Evolutionary conservation across 2,797 vertebrate species (phyloP).

Genomic region (Danio aesculapii): DNA sequence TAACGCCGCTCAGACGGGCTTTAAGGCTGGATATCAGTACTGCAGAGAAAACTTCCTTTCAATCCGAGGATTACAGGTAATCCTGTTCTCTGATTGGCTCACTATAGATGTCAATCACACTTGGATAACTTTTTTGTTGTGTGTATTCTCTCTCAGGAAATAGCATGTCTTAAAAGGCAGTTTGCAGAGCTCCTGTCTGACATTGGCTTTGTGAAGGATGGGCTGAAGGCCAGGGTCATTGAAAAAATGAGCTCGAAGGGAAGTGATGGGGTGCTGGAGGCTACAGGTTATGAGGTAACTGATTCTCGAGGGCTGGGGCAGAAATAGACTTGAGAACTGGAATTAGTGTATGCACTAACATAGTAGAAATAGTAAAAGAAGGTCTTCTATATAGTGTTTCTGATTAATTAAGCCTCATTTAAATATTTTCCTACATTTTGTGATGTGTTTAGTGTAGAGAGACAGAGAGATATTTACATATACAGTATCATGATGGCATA

Average conservation of each 20-base stretch:
- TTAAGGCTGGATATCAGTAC: conserved; percentile 84
- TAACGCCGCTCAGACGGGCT: conserved; percentile 81
- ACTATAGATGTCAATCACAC: background rate
- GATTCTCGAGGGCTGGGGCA: background rate
- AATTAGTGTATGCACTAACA: too few species aligned
- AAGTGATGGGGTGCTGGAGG: conserved; percentile 88
- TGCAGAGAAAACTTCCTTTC: conserved; percentile 96
- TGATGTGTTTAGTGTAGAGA: too few species aligned
- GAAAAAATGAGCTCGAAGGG: conserved; percentile 87
- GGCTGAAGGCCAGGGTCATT: conserved; percentile 89
- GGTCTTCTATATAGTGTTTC: background rate
- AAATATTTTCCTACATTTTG: background rate
- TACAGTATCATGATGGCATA: too few species aligned
- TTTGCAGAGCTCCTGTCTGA: conserved; percentile 97
- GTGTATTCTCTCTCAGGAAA: conserved; percentile 82
- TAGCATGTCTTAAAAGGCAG: conserved; percentile 94
- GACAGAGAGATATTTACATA: too few species aligned
- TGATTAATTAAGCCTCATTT: background rate
- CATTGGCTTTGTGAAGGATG: conserved; percentile 96
- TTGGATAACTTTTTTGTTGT: background rate
- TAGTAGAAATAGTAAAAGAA: background rate
- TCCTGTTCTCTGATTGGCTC: background rate
- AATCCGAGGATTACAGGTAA: conserved; percentile 88
- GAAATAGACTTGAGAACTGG: background rate
- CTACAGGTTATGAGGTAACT: conserved; percentile 92